Percentiles rank a stretch among this genome's conserved stretches.
phyloP scores from a whole-genome alignment of 2,113 vertebrate species.

The Pycnonotus jocosus region DNA sequence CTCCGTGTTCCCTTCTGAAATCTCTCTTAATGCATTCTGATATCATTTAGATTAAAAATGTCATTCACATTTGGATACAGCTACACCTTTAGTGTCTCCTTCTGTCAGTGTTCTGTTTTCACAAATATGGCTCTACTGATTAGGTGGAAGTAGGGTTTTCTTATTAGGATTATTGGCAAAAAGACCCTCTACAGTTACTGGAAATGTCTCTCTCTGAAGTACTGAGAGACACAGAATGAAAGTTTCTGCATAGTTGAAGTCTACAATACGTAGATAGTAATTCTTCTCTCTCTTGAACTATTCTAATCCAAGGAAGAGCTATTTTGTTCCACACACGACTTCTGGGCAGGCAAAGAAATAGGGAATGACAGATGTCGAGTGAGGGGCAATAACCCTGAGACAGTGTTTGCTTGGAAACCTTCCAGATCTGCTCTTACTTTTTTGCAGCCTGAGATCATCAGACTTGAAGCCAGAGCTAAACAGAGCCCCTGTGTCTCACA shows the following conservation, averaged over 20 bases:
- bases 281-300: not conserved
- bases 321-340: not conserved
- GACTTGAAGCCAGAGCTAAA: not conserved
- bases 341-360: not conserved
- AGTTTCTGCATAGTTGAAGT: not conserved
- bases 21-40: not conserved
- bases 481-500: not conserved
- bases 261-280: not conserved
- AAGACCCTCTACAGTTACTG: not conserved
- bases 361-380: not conserved
- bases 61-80: slow-evolving; percentile 12
- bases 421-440: not conserved
- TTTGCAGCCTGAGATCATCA: not conserved
- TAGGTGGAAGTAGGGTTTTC: not conserved
- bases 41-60: slow-evolving; percentile 45
- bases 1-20: not conserved
- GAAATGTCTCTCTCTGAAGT: not conserved
- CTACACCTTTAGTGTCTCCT: not conserved
- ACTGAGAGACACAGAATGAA: not conserved
- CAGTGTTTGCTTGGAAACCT: not conserved
- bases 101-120: not conserved
- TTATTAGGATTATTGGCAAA: not conserved
- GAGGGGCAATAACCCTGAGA: not conserved
- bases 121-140: not conserved
- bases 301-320: not conserved